These are phyloP conservation scores for Enteromius radiatus DNA, from an alignment of 2,797 vertebrate species.

Conservation along the genomic window DNA sequence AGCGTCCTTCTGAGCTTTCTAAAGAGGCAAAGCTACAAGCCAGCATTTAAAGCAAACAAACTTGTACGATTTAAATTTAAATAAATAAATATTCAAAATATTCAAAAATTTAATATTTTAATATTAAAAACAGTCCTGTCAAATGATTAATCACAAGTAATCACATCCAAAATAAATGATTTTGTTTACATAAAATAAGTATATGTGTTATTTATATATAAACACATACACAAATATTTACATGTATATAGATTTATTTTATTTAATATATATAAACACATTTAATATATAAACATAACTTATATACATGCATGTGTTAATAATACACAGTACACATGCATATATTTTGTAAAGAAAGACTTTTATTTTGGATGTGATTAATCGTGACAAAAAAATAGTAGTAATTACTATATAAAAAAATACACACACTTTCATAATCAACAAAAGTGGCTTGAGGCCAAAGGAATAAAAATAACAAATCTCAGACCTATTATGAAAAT, in stretches of 20 bases:
- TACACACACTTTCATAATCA: not conserved
- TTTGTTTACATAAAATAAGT: no score
- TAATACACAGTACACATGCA: no score
- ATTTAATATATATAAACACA: no score
- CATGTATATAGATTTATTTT: no score
- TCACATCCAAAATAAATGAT: no score
- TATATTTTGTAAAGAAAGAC: no score
- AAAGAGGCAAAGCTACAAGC: not conserved
- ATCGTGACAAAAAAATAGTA: not conserved
- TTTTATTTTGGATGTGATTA: no score
- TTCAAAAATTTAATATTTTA: not conserved
- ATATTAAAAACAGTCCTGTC: not conserved
- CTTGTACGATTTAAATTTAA: not conserved
- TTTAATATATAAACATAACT: no score
- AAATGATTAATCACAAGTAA: no score
- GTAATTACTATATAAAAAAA: not conserved
- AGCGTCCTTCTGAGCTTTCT: not conserved
- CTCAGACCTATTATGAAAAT: conserved; percentile 7
- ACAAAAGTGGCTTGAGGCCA: not conserved
- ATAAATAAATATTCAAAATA: not conserved
- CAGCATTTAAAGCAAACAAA: not conserved
- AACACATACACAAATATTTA: no score
- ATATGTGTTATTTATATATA: no score
- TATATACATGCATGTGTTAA: no score
- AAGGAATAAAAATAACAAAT: not conserved